Evolutionary conservation across 2,113 vertebrate species (phyloP).

Genomic region (Paramormyrops kingsleyae): DNA sequence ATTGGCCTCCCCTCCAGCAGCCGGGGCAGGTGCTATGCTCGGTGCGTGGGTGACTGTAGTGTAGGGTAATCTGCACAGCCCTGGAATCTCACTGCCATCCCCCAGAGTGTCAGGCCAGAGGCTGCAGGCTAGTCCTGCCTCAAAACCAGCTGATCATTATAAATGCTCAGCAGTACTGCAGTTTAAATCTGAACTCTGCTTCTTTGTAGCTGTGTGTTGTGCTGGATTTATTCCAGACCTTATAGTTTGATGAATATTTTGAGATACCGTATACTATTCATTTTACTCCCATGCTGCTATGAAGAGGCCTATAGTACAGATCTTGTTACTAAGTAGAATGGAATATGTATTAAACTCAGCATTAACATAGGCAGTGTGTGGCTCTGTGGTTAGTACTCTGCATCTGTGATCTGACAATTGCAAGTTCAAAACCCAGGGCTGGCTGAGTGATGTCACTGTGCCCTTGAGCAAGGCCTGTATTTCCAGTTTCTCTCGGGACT

Average conservation of each 20-base stretch:
- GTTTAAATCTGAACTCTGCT: background rate
- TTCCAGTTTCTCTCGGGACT: background rate
- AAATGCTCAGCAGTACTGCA: background rate
- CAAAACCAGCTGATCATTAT: background rate
- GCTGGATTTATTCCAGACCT: background rate
- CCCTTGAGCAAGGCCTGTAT: background rate
- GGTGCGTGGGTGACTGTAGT: background rate
- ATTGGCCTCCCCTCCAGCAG: background rate
- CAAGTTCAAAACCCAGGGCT: background rate
- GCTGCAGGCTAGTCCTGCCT: background rate
- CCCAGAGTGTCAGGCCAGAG: background rate
- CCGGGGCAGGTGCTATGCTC: background rate
- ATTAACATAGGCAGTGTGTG: background rate
- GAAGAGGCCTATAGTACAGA: background rate
- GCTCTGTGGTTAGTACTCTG: background rate
- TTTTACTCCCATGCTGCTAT: background rate
- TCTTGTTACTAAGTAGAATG: background rate
- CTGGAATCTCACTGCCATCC: background rate
- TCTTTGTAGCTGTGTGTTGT: background rate
- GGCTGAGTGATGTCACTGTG: background rate
- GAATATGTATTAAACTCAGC: background rate
- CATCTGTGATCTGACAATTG: background rate
- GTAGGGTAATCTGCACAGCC: background rate
- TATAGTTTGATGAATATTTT: background rate
- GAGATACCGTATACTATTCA: background rate